Evolutionary conservation across 2,797 vertebrate species (phyloP).

Genomic region (Pipistrellus pipistrellus): DNA sequence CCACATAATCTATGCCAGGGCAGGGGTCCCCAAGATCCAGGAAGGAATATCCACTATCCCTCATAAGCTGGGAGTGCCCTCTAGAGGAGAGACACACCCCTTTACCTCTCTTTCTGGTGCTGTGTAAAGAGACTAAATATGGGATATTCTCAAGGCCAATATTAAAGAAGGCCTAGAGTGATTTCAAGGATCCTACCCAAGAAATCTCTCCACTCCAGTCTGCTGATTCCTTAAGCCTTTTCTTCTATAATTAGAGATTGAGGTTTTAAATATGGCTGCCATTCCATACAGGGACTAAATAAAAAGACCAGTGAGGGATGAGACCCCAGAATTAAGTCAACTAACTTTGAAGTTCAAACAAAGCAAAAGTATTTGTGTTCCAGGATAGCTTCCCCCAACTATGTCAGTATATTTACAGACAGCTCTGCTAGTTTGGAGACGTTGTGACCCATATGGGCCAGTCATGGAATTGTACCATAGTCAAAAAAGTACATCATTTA

Average conservation of each 20-base stretch:
- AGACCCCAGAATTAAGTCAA: background rate
- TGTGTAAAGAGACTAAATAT: background rate
- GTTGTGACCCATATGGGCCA: background rate
- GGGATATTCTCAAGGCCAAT: background rate
- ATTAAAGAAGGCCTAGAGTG: background rate
- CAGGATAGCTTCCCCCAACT: background rate
- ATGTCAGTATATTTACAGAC: fast-evolving
- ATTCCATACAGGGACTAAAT: background rate
- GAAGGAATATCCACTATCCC: background rate
- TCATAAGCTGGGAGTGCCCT: background rate
- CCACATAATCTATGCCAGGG: background rate
- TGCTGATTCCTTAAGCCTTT: background rate
- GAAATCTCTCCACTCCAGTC: background rate
- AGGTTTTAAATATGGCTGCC: background rate
- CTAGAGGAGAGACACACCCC: background rate
- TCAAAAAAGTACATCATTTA: background rate
- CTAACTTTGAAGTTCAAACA: background rate
- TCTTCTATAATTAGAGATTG: background rate
- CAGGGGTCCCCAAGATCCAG: background rate
- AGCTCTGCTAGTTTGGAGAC: background rate
- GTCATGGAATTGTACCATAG: background rate
- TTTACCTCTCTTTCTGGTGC: background rate
- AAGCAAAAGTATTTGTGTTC: background rate
- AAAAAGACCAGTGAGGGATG: background rate
- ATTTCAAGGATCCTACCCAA: background rate